Base-by-base conservation (phyloP, 2,797 vertebrate genomes). In the Sebastiscus albofasciatus region DNA sequence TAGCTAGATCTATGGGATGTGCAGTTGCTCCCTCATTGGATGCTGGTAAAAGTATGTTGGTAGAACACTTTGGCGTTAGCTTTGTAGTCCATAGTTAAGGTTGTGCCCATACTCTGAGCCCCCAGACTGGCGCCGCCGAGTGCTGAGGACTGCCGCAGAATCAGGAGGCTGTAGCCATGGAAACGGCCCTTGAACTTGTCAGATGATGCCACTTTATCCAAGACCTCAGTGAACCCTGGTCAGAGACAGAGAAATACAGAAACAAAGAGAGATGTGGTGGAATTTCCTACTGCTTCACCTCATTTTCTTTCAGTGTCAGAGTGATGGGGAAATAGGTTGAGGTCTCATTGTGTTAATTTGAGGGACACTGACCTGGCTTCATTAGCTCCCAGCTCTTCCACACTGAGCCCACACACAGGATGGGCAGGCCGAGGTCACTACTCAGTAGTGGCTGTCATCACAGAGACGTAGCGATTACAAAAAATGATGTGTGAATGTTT, bases 361-460 rank as follows among this genome's bases (percentile, higher is more conserved):
- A 49, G n/a, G 13, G 46, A 26, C 18, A 84, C 95, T 86, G 82
- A 98, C 98, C 97, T 49, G 92, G 86, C 86, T 90, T 96, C 87
- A 99, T 89, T 10, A 96, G 91, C 14, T 97, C 93, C 98, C 98
- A 99, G 95, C 98, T 99, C 52, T 95, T 97, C 98, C 98, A 99
- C 81, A 99, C 98, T 0, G 97, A 97, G 56, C 98, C 98, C 80
- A 97, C 97, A 12, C 97, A 98, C 56, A 99, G 89, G 72, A 99
- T 94, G 33, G 97, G 97, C 52, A 99, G 92, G 4, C 98, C 97
- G 10, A 91, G 86, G 8, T 96, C 91, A 0, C 95, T 91, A 1
- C 72, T 86, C 89, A 98, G 93, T 6, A 99, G 94, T 62, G 92
- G 91, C 98, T 98, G 79, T 22, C 22, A 3, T 10, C 1, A 81